Base-by-base conservation (phyloP, 2,888 invertebrate species). In the Athrips mouffetella region DNA sequence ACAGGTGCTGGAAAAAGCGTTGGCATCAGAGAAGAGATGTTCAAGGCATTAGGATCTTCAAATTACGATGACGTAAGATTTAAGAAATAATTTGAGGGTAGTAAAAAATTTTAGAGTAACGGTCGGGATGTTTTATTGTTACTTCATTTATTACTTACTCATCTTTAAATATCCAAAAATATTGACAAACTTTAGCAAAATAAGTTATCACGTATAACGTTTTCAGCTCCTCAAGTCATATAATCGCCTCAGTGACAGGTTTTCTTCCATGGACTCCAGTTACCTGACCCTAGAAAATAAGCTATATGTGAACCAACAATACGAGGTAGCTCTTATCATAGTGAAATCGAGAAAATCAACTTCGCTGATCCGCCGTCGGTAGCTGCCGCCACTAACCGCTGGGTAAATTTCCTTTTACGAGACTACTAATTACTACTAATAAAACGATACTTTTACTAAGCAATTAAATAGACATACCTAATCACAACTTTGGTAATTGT, bases 251-350 rank as follows among this genome's bases (percentile, higher is more conserved):
- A 70, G 60, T 49, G 40, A 57, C 16, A 50, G 45, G 21, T 67
- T 70, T 40, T 55, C 63, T 0, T 45, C 53, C 1, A 53, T 75
- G 59, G 63, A 73, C 53, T 60, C 65, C 0, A 61, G 56, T 1
- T 70, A 58, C 48, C 46, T 78, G 42, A 67, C 67, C 0, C 56
- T 77, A 10, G 72, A 72, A 18, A 73, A 74, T 60, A 77, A 73
- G 55, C 56, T 77, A 16, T 70, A 68, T 53, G 67, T 78, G 3
- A 52, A n/a, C 62, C 1, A 13, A 69, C 2, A 31, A 52, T 0
- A 61, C 52, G 47, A 52, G 1, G 47, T 76, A 15, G 47, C 60
- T 45, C 53, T 0, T 76, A 69, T 57, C 53, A 47, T 11, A 67
- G 67, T 47, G 66, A 68, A 21, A 58, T 74, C 4, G 68, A 72